Percentiles rank a stretch among this genome's conserved stretches.
These are phyloP conservation scores for Halictus ligatus DNA, from an alignment of 2,888 invertebrate genomes.

Conservation along the genomic window DNA sequence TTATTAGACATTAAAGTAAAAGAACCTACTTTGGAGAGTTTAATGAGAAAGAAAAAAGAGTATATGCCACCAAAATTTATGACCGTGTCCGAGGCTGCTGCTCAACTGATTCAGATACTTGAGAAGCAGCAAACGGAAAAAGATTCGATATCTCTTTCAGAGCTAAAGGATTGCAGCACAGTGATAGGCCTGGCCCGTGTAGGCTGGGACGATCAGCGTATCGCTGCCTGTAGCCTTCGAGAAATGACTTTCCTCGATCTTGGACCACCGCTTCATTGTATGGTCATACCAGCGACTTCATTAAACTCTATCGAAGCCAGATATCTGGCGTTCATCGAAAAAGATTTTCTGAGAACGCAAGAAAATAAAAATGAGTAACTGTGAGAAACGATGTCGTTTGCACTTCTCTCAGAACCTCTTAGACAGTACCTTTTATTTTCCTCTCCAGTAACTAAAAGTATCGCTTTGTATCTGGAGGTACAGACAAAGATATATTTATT, in stretches of 20 bases:
- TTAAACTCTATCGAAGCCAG: slow-evolving; percentile 94
- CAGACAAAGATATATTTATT: too few relatives aligned
- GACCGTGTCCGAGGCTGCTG: slow-evolving; percentile 94
- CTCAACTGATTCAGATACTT: slow-evolving; percentile 93
- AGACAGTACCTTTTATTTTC: not conserved
- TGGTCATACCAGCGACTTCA: slow-evolving; percentile 93
- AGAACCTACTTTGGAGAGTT: slow-evolving; percentile 97
- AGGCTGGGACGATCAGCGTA: slow-evolving; percentile 93
- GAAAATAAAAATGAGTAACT: not conserved
- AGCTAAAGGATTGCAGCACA: slow-evolving; percentile 86
- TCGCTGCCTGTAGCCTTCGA: slow-evolving; percentile 90
- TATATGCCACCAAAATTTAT: slow-evolving; percentile 98
- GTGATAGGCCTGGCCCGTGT: slow-evolving; percentile 97
- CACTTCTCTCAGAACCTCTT: not conserved
- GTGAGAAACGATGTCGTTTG: not conserved
- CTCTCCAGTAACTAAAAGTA: not conserved
- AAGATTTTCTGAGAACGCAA: slow-evolving; percentile 85
- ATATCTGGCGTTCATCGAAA: not conserved
- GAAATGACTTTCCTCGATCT: slow-evolving; percentile 91
- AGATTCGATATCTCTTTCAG: slow-evolving; percentile 71
- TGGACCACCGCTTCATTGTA: slow-evolving; percentile 96
- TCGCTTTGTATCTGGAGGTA: not conserved
- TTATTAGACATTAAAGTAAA: slow-evolving; percentile 98
- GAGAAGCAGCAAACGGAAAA: slow-evolving; percentile 85
- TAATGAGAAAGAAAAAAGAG: slow-evolving; percentile 94